Percentiles rank a stretch among this genome's conserved stretches.
Evolutionary conservation across 2,113 vertebrate species (phyloP).

Genomic region (Nothobranchius furzeri): DNA sequence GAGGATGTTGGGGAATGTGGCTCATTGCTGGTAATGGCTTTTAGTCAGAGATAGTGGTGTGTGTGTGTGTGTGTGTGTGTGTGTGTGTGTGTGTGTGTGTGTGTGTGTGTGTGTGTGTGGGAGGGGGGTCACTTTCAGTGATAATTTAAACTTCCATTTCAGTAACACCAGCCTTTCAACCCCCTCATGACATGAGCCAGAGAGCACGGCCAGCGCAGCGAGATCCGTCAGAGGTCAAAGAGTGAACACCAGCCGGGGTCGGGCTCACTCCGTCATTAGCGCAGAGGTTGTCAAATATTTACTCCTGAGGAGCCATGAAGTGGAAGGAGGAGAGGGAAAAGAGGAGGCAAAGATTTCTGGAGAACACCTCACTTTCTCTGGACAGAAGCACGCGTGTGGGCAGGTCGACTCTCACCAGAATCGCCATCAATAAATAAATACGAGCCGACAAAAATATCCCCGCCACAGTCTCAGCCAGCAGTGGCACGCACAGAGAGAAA

Average conservation of each 20-base stretch:
- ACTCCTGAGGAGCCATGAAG: slow-evolving; percentile 30
- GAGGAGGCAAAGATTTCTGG: slow-evolving; percentile 36
- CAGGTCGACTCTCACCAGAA: slow-evolving; percentile 70
- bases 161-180: slow-evolving; percentile 51
- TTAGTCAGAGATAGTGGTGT: slow-evolving; percentile 39
- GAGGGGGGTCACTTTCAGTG: slow-evolving; percentile 28
- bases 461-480: slow-evolving; percentile 55
- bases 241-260: slow-evolving; percentile 51
- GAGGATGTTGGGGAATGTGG: slow-evolving; percentile 39
- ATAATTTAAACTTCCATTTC: slow-evolving; percentile 60
- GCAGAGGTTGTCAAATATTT: slow-evolving; percentile 58
- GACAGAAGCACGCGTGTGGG: slow-evolving; percentile 58
- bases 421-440: slow-evolving; percentile 78
- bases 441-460: slow-evolving; percentile 77
- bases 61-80: slow-evolving; percentile 18
- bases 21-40: slow-evolving; percentile 36
- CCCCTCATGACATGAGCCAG: slow-evolving; percentile 33
- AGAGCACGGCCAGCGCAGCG: slow-evolving; percentile 9
- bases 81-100: slow-evolving; percentile 19
- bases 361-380: slow-evolving; percentile 48
- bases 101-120: slow-evolving; percentile 5
- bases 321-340: slow-evolving; percentile 13
- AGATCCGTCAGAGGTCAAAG: slow-evolving; percentile 49
- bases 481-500: slow-evolving; percentile 53
- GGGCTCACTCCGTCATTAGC: slow-evolving; percentile 26